Conservation (phyloP, 2,888 invertebrate species). For the Meteorus cinctellus region DNA sequence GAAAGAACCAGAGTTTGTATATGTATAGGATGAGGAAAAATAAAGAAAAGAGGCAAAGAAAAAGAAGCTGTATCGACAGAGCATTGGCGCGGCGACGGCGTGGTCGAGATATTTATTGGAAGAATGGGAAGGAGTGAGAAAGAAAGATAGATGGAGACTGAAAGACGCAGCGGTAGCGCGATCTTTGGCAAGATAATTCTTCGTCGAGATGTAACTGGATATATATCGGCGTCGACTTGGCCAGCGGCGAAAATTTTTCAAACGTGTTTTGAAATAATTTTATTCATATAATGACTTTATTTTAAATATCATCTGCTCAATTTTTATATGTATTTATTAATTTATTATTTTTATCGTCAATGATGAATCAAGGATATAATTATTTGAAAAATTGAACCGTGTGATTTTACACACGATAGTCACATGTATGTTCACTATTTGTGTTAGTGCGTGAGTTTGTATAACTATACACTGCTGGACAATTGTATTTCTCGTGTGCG, state of each 20-base stretch:
- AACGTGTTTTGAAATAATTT: slow-evolving; percentile 4
- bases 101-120: background rate
- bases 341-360: background rate
- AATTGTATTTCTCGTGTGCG: slow-evolving; percentile 21
- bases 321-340: background rate
- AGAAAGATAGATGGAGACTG: slow-evolving; percentile 25
- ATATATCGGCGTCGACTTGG: slow-evolving; percentile 10
- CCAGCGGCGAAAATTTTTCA: slow-evolving; percentile 2
- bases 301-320: slow-evolving; percentile 2
- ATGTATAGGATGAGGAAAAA: slow-evolving; percentile 2
- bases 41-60: slow-evolving; percentile 13
- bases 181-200: slow-evolving; percentile 33
- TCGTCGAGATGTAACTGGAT: slow-evolving; percentile 28
- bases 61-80: slow-evolving; percentile 39
- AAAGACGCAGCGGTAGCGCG: slow-evolving; percentile 50
- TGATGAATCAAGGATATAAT: background rate
- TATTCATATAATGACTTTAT: slow-evolving; percentile 1
- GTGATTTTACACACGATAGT: slow-evolving; percentile 32
- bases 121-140: background rate
- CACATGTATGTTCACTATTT: slow-evolving; percentile 26
- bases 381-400: slow-evolving; percentile 17
- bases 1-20: slow-evolving; percentile 47
- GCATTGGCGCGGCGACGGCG: background rate
- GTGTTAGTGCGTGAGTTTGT: background rate
- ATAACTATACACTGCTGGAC: slow-evolving; percentile 14